These are phyloP conservation scores for Strigamia transsilvanica DNA, from an alignment of 2,888 invertebrate genomes.

Conservation along the genomic window DNA sequence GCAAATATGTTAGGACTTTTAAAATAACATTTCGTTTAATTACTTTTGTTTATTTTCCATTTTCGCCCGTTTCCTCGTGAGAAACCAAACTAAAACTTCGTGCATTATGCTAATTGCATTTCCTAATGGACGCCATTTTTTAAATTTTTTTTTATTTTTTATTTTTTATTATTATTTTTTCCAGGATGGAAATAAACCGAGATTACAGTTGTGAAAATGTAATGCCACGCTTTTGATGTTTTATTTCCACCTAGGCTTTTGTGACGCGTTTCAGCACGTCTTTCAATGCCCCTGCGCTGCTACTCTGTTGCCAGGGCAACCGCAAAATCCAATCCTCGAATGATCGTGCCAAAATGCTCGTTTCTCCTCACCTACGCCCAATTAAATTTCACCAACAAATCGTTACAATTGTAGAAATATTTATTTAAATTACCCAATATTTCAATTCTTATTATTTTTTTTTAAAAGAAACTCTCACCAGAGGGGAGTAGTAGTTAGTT, in stretches of 20 bases:
- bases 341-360: conserved; percentile 27
- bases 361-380: not conserved
- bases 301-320: conserved; percentile 40
- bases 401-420: not conserved
- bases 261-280: conserved; percentile 6
- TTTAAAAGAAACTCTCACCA: not conserved
- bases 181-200: not conserved
- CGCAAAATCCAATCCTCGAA: conserved; percentile 9
- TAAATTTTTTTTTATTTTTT: not conserved
- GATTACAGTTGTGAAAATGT: not conserved
- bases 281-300: not conserved
- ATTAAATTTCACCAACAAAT: not conserved
- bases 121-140: not conserved
- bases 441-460: not conserved
- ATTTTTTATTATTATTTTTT: not conserved
- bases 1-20: not conserved
- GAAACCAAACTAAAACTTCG: not conserved
- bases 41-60: not conserved
- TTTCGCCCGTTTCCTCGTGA: not conserved
- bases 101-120: not conserved
- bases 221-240: conserved; percentile 12
- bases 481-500: not conserved
- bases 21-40: conserved; percentile 17
- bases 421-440: not conserved
- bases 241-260: conserved; percentile 3